A percentile compares a stretch with the other conserved stretches of the same genome.
Conservation (phyloP, 2,797 vertebrate genomes). For the Sitta carolinensis region DNA sequence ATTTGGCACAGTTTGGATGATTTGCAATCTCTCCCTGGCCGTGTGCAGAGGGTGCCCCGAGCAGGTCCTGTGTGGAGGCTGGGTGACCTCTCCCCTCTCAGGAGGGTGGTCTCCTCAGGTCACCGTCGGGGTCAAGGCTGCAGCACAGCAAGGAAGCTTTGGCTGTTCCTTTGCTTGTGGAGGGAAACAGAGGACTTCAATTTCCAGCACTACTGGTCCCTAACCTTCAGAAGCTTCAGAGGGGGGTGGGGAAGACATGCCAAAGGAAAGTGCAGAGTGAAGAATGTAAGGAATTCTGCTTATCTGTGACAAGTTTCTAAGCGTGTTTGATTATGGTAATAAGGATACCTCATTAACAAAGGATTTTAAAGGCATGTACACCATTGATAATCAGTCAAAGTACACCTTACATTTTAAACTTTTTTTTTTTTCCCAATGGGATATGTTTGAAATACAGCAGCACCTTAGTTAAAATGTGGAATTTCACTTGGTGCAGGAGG, state of each 20-base stretch:
- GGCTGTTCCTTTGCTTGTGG: slow-evolving; percentile 28
- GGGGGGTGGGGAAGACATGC: slow-evolving; percentile 41
- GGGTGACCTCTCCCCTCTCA: slow-evolving; percentile 58
- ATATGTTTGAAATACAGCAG: background rate
- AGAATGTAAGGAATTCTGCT: slow-evolving; percentile 65
- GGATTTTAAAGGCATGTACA: slow-evolving; percentile 46
- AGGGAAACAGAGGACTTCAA: slow-evolving; percentile 32
- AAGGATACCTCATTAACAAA: slow-evolving; percentile 51
- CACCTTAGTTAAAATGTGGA: background rate
- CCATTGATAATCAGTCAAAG: slow-evolving; percentile 54
- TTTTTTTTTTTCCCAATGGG: background rate
- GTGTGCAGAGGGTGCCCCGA: slow-evolving; percentile 29
- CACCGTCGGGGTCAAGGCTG: slow-evolving; percentile 41
- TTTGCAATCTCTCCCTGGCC: slow-evolving; percentile 30
- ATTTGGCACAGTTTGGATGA: slow-evolving; percentile 61
- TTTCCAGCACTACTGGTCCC: slow-evolving; percentile 16
- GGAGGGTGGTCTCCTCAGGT: slow-evolving; percentile 64
- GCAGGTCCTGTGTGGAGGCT: slow-evolving; percentile 19
- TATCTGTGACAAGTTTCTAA: slow-evolving; percentile 62
- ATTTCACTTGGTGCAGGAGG: slow-evolving; percentile 18
- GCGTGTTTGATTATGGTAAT: slow-evolving; percentile 61
- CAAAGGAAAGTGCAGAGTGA: slow-evolving; percentile 45
- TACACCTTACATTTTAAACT: background rate
- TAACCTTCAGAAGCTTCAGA: slow-evolving; percentile 50
- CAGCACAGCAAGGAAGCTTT: slow-evolving; percentile 25